A percentile compares a stretch with the other conserved stretches of the same genome.
phyloP scores from a whole-genome alignment of 2,797 vertebrate genomes.

The Schizopygopsis pylzovi region DNA sequence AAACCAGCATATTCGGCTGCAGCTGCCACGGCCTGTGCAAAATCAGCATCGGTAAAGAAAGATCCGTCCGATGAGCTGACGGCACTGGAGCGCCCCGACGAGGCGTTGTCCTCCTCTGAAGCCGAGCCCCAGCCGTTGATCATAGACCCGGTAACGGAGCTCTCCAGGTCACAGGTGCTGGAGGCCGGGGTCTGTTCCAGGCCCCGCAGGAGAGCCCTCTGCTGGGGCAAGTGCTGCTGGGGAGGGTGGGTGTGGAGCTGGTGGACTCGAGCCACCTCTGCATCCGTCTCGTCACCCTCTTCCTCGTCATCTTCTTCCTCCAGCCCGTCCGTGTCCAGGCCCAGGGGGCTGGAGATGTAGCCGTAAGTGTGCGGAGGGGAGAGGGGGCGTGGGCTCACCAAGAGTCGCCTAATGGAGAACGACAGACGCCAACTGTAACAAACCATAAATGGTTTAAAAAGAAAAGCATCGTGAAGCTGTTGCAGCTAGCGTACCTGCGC shows the following conservation, averaged over 20 bases:
- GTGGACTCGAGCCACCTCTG: conserved; percentile 93
- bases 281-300: conserved; percentile 90
- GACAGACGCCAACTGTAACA: not conserved
- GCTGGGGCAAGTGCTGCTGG: conserved; percentile 81
- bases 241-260: conserved; percentile 69
- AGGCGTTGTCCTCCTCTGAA: conserved; percentile 97
- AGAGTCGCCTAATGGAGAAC: conserved; percentile 80
- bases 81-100: conserved; percentile 92
- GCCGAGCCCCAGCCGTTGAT: conserved; percentile 99
- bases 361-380: conserved; percentile 96
- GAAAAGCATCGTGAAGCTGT: not conserved
- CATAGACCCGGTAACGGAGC: conserved; percentile 98
- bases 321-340: conserved; percentile 92
- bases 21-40: conserved; percentile 95
- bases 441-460: not conserved
- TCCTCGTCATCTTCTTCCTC: conserved; percentile 90
- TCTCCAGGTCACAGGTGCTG: conserved; percentile 96
- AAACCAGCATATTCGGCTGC: conserved; percentile 95
- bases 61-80: conserved; percentile 97
- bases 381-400: conserved; percentile 88
- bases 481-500: conserved; percentile 79
- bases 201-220: conserved; percentile 88
- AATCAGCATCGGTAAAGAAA: conserved; percentile 97
- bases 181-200: conserved; percentile 97
- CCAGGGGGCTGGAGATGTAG: conserved; percentile 92